Percentiles rank a stretch among this genome's conserved stretches.
Conservation (phyloP, 1,140 invertebrate genomes). For the Cheumatopsyche charites region DNA sequence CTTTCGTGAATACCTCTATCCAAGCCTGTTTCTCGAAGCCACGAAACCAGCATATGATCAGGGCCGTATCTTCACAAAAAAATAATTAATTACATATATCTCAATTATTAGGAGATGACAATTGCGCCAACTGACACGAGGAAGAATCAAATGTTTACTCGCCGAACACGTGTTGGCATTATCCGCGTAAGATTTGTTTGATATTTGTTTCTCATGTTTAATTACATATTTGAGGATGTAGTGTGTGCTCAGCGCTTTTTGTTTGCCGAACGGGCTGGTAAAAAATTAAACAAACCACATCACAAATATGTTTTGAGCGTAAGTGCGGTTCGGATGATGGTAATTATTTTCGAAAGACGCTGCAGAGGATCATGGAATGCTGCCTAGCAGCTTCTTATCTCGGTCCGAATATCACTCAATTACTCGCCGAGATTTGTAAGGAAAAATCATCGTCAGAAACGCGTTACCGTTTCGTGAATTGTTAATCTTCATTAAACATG, state of each 20-base stretch:
- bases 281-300: conserved; percentile 14
- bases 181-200: too few species aligned
- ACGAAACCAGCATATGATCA: conserved; percentile 2
- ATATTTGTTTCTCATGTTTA: too few species aligned
- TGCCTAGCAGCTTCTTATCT: conserved; percentile 22
- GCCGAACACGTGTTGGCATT: too few species aligned
- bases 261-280: not conserved
- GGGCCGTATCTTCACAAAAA: not conserved
- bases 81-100: conserved; percentile 7
- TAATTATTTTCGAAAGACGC: conserved; percentile 20
- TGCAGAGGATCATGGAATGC: conserved; percentile 14
- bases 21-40: conserved; percentile 8
- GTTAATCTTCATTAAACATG: too few species aligned
- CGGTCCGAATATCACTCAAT: conserved; percentile 21
- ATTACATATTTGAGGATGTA: conserved; percentile 1
- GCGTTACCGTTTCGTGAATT: not conserved
- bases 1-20: not conserved
- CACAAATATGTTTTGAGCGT: conserved; percentile 17
- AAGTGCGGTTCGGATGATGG: conserved; percentile 21
- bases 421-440: not conserved
- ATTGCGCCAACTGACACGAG: not conserved
- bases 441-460: not conserved
- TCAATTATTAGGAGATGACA: not conserved
- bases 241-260: not conserved
- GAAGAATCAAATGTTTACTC: too few species aligned